Evolutionary conservation across 2,888 invertebrate genomes (phyloP), one percentile per base, ranked within the genome.

Genomic region (Drosophila birchii): DNA sequence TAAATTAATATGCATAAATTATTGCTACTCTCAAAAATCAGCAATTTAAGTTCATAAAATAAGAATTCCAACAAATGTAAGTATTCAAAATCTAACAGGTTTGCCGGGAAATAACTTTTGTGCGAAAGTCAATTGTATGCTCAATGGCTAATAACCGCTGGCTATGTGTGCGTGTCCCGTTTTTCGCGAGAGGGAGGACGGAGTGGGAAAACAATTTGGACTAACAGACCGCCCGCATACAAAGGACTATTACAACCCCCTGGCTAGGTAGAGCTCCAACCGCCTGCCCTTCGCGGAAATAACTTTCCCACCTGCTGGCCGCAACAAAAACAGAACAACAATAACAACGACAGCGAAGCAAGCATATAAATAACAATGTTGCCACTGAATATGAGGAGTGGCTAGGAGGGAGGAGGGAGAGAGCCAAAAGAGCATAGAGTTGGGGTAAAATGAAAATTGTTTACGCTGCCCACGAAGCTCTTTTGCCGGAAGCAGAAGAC

Each of bases 321-420:
- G 34, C 78, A 71, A 69, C 39, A 71, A 55, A 32, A 80, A 45
- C 39, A 39, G 18, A 29, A 29, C 44, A 75, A 41, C 61, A 75
- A 39, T 39, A 68, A 56, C 53, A 82, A 18, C 45, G 57, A 56
- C 53, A 78, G 14, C 49, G 59, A 47, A 41, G 58, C 67, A 41
- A 71, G 73, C 76, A 75, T 86, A 84, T 88, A 88, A 84, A 84
- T 84, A 80, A 88, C 80, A 82, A 75, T 88, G 78, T 86, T 82
- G 80, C 76, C 67, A 69, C 71, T 69, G 56, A 68, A 68, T 55
- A 47, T 78, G 62, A 70, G 72, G 70, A 53, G 70, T 63, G 67
- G 34, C 16, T 14, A n/a, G 38, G 29, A 29, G 29, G 26, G 5
- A 29, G 5, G 29, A 29, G 26, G 26, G 5, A n/a, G 32, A 18